A percentile compares a stretch with the other conserved stretches of the same genome.
Evolutionary conservation across 2,113 vertebrate genomes (phyloP).

Genomic region (Limanda limanda): DNA sequence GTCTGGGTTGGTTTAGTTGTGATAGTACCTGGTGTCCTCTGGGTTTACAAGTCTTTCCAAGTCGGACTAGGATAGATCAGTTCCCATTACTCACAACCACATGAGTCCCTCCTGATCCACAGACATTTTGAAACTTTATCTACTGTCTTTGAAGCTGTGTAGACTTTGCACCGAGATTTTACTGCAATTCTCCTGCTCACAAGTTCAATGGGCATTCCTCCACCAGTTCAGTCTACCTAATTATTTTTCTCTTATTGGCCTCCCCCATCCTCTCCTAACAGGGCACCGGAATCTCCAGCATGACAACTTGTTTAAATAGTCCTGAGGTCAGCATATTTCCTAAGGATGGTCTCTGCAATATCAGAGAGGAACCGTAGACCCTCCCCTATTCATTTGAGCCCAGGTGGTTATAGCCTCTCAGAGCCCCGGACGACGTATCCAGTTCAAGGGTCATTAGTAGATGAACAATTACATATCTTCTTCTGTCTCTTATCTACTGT

Average conservation of each 20-base stretch:
- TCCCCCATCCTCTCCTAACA: no score
- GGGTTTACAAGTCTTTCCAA: no score
- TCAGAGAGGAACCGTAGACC: no score
- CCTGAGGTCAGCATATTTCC: no score
- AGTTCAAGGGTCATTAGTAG: background rate
- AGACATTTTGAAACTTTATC: background rate
- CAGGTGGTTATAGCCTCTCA: background rate
- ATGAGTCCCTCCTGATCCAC: background rate
- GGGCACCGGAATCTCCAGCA: no score
- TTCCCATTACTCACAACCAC: background rate
- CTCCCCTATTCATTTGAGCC: background rate
- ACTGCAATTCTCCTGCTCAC: no score
- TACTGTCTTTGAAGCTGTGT: background rate
- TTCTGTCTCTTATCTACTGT: background rate
- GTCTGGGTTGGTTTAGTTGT: background rate
- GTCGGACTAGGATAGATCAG: background rate
- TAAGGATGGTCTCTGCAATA: no score
- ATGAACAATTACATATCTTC: background rate
- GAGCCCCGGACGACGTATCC: background rate
- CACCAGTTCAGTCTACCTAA: no score
- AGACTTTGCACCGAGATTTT: no score
- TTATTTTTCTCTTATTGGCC: no score
- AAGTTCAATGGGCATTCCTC: no score
- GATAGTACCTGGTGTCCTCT: background rate
- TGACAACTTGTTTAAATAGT: no score